Conservation (phyloP, 1,140 invertebrate genomes). For the Drosophila pectinifera region DNA sequence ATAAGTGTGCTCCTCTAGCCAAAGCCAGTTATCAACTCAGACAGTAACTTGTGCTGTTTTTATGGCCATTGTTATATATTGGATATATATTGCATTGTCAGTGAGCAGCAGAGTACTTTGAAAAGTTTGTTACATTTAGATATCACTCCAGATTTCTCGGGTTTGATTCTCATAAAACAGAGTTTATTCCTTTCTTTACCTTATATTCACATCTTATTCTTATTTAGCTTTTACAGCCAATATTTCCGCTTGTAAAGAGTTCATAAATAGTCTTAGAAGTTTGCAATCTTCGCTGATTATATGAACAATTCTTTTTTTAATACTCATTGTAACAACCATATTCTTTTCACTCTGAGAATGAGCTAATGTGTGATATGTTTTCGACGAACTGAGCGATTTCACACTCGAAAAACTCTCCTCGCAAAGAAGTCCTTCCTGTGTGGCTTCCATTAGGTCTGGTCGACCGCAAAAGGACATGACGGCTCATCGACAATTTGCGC, state of each 20-base stretch:
- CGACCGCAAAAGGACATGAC: conserved; percentile 30
- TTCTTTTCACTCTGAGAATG: conserved; percentile 6
- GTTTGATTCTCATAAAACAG: not conserved
- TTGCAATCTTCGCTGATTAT: not conserved
- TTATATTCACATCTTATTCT: too few species aligned
- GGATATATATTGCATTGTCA: conserved; percentile 2
- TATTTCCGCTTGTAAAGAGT: not conserved
- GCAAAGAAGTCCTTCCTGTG: conserved; percentile 27
- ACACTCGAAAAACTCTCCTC: conserved; percentile 14
- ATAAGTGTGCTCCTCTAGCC: conserved; percentile 21
- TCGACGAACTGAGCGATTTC: conserved; percentile 22
- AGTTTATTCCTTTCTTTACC: too few species aligned
- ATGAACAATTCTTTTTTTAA: conserved; percentile 26
- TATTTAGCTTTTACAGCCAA: not conserved
- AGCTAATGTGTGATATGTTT: conserved; percentile 28
- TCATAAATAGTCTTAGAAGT: not conserved
- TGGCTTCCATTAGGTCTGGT: conserved; percentile 37
- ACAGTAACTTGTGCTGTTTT: conserved; percentile 12
- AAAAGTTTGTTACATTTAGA: not conserved
- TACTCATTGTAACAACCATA: conserved; percentile 2
- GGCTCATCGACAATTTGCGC: conserved; percentile 26
- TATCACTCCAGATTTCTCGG: too few species aligned
- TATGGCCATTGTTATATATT: conserved; percentile 7
- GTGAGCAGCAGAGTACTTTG: not conserved
- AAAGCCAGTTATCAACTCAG: conserved; percentile 27